Percentiles rank a stretch among this genome's conserved stretches.
Evolutionary conservation across 2,888 invertebrate genomes (phyloP).

Genomic region (Trissolcus brochymenae): DNA sequence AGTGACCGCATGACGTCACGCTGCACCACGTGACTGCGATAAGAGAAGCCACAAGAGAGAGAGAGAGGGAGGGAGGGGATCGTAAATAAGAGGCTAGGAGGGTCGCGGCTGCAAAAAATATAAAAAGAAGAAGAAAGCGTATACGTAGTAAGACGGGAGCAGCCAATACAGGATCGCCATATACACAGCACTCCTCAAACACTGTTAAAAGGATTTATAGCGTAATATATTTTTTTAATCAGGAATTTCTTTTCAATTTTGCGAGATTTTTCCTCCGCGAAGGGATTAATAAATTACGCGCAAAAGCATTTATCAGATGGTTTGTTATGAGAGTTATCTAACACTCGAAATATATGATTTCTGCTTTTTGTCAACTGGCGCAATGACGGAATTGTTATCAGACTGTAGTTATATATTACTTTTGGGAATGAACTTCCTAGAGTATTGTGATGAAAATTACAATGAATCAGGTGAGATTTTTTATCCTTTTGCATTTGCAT

Average conservation of each 20-base stretch:
- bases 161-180: conserved; percentile 39
- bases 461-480: too few species aligned
- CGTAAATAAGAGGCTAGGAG: conserved; percentile 52
- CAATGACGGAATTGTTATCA: not conserved
- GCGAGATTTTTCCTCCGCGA: conserved; percentile 16
- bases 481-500: too few species aligned
- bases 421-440: too few species aligned
- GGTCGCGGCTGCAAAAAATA: conserved; percentile 41
- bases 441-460: too few species aligned
- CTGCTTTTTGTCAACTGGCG: too few species aligned
- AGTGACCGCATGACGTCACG: conserved; percentile 73
- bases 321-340: conserved; percentile 4
- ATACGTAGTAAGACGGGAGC: conserved; percentile 44
- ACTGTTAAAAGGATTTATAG: conserved; percentile 39
- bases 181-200: conserved; percentile 51
- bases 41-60: conserved; percentile 60
- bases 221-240: conserved; percentile 40
- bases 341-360: not conserved
- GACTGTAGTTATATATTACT: not conserved
- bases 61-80: conserved; percentile 36
- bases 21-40: conserved; percentile 67
- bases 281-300: conserved; percentile 22
- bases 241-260: conserved; percentile 40
- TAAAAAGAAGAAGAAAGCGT: conserved; percentile 36
- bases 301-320: conserved; percentile 3